A percentile compares a stretch with the other conserved stretches of the same genome.
These are phyloP conservation scores for Ips typographus DNA, from an alignment of 1,140 invertebrate species.

Conservation along the genomic window DNA sequence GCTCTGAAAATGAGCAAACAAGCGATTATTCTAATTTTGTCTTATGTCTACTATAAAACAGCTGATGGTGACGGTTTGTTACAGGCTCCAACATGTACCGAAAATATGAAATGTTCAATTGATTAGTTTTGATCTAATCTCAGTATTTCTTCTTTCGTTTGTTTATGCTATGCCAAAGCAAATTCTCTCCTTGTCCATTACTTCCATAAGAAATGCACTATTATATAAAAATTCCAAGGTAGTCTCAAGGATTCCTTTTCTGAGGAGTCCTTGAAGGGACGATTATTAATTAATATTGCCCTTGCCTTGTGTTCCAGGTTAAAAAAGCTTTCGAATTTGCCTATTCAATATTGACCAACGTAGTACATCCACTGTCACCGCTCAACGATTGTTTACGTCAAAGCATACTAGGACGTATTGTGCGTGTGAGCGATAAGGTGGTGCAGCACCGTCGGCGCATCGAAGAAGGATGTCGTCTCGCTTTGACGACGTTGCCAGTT, in stretches of 20 bases:
- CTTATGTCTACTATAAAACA: too few species aligned
- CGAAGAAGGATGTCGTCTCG: constrained; percentile 32
- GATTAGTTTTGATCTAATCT: not conserved
- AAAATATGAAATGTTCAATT: too few species aligned
- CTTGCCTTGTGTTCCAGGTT: constrained; percentile 64
- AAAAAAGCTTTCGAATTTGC: constrained; percentile 96
- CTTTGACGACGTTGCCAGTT: not conserved
- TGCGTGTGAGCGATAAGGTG: constrained; percentile 91
- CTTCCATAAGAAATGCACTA: not conserved
- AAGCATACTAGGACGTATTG: constrained; percentile 85
- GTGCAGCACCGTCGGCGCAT: constrained; percentile 82
- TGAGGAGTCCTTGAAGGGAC: not conserved
- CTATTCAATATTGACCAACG: constrained; percentile 81
- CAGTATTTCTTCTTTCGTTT: not conserved
- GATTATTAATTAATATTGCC: not conserved
- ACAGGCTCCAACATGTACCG: too few species aligned
- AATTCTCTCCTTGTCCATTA: not conserved
- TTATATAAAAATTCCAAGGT: not conserved
- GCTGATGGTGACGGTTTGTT: too few species aligned
- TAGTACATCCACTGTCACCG: constrained; percentile 68
- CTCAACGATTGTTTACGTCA: constrained; percentile 56
- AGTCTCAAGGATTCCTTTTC: not conserved
- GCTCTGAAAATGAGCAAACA: too few species aligned
- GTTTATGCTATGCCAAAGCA: too few species aligned
- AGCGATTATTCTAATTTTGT: too few species aligned